Conservation (phyloP, 2,888 invertebrate species). For the Cephus spinipes region DNA sequence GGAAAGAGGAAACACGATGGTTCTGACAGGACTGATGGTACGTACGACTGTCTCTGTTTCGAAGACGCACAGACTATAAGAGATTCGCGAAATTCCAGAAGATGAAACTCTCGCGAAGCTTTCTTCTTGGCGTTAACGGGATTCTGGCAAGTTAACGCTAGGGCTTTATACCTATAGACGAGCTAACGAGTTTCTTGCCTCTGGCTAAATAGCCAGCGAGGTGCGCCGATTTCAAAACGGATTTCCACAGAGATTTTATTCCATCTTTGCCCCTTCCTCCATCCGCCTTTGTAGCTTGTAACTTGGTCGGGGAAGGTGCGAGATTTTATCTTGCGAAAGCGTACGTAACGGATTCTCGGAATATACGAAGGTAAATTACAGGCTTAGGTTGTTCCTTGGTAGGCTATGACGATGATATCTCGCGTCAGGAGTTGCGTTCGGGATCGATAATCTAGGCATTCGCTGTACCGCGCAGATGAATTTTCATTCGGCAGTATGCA, state of each 20-base stretch:
- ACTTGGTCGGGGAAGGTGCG: background rate
- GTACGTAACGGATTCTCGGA: background rate
- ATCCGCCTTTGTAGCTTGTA: background rate
- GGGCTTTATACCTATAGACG: no score
- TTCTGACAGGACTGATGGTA: background rate
- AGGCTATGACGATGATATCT: background rate
- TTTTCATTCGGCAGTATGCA: background rate
- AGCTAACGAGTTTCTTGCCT: background rate
- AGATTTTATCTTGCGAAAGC: background rate
- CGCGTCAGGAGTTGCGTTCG: background rate
- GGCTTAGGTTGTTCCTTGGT: background rate
- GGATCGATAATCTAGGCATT: background rate
- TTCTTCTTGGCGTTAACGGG: background rate
- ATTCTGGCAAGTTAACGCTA: background rate
- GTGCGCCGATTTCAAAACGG: background rate
- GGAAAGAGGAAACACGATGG: background rate
- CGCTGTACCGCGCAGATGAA: background rate
- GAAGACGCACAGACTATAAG: background rate
- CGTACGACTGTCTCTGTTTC: background rate
- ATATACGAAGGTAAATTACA: background rate
- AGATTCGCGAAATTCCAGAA: background rate
- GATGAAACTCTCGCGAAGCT: background rate
- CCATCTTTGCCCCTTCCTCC: background rate
- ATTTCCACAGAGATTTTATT: background rate
- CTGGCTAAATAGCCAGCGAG: background rate